phyloP scores from a whole-genome alignment of 2,797 vertebrate species.

The Chaetophractus vellerosus region DNA sequence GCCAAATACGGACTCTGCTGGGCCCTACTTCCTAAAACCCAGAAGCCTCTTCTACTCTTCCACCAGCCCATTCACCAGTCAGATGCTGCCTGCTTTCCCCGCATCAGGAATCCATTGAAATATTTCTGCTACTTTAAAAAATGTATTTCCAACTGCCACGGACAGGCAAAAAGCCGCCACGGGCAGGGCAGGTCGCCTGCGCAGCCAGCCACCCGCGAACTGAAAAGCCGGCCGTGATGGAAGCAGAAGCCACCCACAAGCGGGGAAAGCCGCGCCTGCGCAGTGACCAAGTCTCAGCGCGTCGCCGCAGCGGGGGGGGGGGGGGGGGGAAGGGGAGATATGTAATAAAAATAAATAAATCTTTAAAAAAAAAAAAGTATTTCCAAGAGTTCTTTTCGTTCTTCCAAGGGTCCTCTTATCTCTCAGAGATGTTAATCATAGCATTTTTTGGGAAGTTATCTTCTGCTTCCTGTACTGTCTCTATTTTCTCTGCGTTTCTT shows the following conservation, averaged over 20 bases:
- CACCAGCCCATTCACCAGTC: not conserved
- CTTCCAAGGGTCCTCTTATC: not conserved
- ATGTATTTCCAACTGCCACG: slow-evolving; percentile 1
- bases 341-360: too few species aligned
- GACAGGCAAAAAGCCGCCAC: too few species aligned
- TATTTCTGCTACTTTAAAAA: slow-evolving; percentile 27
- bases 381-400: slow-evolving; percentile 11
- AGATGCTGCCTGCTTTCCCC: too few species aligned
- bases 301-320: too few species aligned
- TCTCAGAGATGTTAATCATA: not conserved
- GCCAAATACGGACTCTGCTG: not conserved
- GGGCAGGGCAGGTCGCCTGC: too few species aligned
- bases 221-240: too few species aligned
- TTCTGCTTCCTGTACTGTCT: slow-evolving; percentile 26
- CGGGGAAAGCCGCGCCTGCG: too few species aligned
- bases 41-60: not conserved
- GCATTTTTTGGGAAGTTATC: not conserved
- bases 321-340: too few species aligned
- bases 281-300: too few species aligned
- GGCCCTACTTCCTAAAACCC: not conserved
- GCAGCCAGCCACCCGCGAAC: too few species aligned
- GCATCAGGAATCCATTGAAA: not conserved
- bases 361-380: too few species aligned
- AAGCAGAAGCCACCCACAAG: too few species aligned
- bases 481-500: slow-evolving; percentile 34